Base-by-base conservation (phyloP, 2,113 vertebrate genomes). In the Lepisosteus osseus region DNA sequence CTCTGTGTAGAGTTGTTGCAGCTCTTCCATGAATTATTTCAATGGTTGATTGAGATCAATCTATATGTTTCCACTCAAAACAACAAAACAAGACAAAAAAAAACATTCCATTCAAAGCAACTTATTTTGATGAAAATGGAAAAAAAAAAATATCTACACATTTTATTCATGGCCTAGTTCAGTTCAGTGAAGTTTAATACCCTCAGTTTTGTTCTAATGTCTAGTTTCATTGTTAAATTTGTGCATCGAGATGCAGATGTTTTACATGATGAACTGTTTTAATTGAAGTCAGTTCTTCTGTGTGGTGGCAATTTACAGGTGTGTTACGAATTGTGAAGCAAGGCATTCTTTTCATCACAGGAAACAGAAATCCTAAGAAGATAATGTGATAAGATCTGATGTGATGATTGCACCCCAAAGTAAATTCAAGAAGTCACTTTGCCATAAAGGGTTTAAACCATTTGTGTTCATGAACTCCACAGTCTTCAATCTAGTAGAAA, bases 381-480 rank as follows among this genome's bases (percentile, higher is more conserved):
- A 29, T 29, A 29, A 29, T 29, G 29, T 73, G 66, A 69, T 64
- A 57, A 57, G 75, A 65, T 75, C 66, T 82, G 78, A 75, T 76
- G 72, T 68, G 76, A 74, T 81, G 75, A 84, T 86, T 85, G 77
- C 69, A 71, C 75, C 70, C 74, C 82, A 79, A 76, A 74, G 67
- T 76, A 72, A 78, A 80, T 72, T 76, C 55, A 65, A 54, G 62
- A 68, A 86, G 80, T 89, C 79, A 75, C 12, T 41, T 76, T 76
- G 83, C 82, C 81, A 76, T 29, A 29, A 29, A 29, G 29, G 29
- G 29, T 29, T 64, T 79, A 64, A 77, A 77, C 68, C 76, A 81
- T 79, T 78, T 77, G 68, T 79, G 72, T 85, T 80, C 76, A 77
- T 78, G 71, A 85, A 84, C 68, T 84, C 80, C 83, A 75, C 82